phyloP scores from a whole-genome alignment of 30 jellyfish, hydroid and myxozoan genomes.

The Rhopilema esculentum region DNA sequence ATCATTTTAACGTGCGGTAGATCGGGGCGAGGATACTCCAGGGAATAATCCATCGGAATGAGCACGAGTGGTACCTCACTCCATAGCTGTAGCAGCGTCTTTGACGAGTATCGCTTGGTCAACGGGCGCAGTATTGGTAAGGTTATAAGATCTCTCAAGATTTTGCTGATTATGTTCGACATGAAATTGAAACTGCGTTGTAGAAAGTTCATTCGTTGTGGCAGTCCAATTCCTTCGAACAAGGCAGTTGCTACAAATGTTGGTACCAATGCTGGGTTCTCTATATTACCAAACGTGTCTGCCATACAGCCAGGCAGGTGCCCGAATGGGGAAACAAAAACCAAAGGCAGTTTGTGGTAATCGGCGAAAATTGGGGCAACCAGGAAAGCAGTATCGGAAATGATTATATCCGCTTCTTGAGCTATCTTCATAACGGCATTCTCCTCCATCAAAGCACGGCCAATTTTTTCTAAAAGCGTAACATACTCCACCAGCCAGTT shows the following conservation, averaged over 20 bases:
- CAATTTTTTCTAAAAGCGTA: conserved; percentile 19
- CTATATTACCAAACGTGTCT: conserved; percentile 52
- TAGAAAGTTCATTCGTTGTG: conserved; percentile 65
- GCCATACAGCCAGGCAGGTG: conserved; percentile 66
- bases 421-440: conserved; percentile 5
- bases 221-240: conserved; percentile 60
- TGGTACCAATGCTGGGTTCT: conserved; percentile 69
- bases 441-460: conserved; percentile 59
- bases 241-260: conserved; percentile 49
- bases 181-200: conserved; percentile 65
- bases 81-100: conserved; percentile 62
- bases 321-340: conserved; percentile 75
- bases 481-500: conserved; percentile 67
- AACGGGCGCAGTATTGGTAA: conserved; percentile 49
- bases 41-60: conserved; percentile 74
- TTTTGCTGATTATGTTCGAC: conserved; percentile 36
- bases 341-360: conserved; percentile 58
- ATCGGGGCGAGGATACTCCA: conserved; percentile 72
- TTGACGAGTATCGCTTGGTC: conserved; percentile 22
- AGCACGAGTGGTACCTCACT: conserved; percentile 51
- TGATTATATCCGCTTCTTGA: conserved; percentile 51
- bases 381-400: conserved; percentile 59
- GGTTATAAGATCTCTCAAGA: conserved; percentile 39
- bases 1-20: conserved; percentile 73
- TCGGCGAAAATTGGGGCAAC: conserved; percentile 67